These are phyloP conservation scores for Macrobrachium rosenbergii DNA, from an alignment of 1,140 invertebrate genomes.

Conservation along the genomic window DNA sequence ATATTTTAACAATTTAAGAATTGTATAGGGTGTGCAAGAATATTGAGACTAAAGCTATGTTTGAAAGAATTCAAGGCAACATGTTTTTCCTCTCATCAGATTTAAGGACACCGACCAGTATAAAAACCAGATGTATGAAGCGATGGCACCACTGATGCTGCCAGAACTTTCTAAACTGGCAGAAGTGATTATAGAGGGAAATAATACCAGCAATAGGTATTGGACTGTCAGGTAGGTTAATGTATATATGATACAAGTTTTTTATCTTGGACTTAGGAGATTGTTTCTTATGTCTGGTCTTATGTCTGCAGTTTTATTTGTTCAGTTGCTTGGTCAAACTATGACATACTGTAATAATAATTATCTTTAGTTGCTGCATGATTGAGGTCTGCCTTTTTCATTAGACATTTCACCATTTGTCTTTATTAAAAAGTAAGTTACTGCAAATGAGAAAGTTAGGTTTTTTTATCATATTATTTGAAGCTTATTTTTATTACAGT, in stretches of 20 bases:
- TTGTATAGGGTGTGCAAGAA: background rate
- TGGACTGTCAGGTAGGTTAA: constrained; percentile 61
- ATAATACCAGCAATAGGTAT: constrained; percentile 46
- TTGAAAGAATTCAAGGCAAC: background rate
- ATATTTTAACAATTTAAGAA: background rate
- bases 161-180: constrained; percentile 60
- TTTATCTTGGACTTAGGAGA: background rate
- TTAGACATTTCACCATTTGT: no score
- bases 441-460: no score
- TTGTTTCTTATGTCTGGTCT: no score
- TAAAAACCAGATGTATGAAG: constrained; percentile 44
- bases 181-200: constrained; percentile 58
- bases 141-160: constrained; percentile 58
- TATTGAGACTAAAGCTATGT: background rate
- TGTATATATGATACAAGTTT: background rate
- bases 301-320: no score
- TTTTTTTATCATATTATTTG: no score
- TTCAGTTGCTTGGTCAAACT: no score
- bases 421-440: no score
- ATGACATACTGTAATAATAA: no score
- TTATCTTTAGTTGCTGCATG: no score
- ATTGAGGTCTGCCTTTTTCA: no score
- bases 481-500: no score
- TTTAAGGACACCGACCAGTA: constrained; percentile 52
- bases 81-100: constrained; percentile 18